phyloP scores from a whole-genome alignment of 2,113 vertebrate genomes.

The Ceyx margarethae region DNA sequence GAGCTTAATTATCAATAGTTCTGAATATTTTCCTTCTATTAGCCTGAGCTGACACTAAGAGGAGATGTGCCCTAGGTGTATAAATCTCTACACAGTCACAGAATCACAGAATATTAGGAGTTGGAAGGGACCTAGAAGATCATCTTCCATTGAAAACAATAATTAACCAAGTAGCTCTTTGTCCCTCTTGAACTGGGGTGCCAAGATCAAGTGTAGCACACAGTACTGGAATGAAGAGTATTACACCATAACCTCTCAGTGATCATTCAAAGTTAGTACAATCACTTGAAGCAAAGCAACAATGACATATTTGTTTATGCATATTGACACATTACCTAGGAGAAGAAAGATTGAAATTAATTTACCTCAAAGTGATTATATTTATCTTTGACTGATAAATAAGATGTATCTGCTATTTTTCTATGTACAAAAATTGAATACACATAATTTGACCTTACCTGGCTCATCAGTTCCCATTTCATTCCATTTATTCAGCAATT shows the following conservation, averaged over 20 bases:
- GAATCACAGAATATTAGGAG: too few relatives aligned
- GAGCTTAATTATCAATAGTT: background rate
- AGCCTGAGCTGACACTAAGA: background rate
- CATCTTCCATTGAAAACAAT: too few relatives aligned
- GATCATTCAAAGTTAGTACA: background rate
- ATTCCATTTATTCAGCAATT: slow-evolving; percentile 95
- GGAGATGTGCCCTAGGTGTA: background rate
- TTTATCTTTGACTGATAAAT: background rate
- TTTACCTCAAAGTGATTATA: background rate
- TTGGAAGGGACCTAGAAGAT: too few relatives aligned
- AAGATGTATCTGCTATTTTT: background rate
- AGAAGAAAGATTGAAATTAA: background rate
- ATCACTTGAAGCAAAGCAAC: background rate
- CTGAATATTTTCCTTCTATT: background rate
- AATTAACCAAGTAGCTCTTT: too few relatives aligned
- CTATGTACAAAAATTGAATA: background rate
- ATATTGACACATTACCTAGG: background rate
- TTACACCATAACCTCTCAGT: background rate
- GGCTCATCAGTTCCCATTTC: slow-evolving; percentile 99
- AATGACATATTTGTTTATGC: background rate
- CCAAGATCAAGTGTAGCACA: background rate
- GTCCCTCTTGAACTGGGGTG: too few relatives aligned
- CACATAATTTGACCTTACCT: slow-evolving; percentile 73
- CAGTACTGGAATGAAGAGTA: background rate
- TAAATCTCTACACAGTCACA: background rate